phyloP scores from a whole-genome alignment of 2,888 invertebrate genomes.

The Myopa testacea region DNA sequence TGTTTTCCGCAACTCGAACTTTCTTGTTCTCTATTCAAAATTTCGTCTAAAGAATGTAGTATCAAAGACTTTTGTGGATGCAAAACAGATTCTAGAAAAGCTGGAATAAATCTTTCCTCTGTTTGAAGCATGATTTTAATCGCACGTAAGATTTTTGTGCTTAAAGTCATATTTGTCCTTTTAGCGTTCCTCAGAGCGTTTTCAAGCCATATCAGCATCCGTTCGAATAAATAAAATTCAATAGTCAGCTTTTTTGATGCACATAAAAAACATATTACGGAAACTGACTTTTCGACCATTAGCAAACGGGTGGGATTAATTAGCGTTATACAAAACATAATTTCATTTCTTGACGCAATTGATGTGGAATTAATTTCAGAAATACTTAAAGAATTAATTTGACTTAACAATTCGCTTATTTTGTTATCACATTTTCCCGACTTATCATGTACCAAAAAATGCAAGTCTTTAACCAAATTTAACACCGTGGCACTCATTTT shows the following conservation, averaged over 20 bases:
- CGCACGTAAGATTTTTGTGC: not conserved
- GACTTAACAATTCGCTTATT: too few relatives aligned
- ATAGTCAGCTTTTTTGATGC: not conserved
- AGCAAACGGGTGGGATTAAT: too few relatives aligned
- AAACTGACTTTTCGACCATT: too few relatives aligned
- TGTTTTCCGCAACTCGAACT: constrained; percentile 6
- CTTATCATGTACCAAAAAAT: too few relatives aligned
- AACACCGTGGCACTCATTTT: too few relatives aligned
- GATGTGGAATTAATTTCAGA: too few relatives aligned
- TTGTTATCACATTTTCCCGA: too few relatives aligned
- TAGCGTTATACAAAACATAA: too few relatives aligned
- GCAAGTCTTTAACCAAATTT: too few relatives aligned
- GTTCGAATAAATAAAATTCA: not conserved
- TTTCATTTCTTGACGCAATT: too few relatives aligned
- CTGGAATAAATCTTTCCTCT: not conserved
- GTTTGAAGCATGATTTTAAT: not conserved
- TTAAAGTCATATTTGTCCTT: not conserved
- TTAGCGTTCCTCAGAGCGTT: not conserved
- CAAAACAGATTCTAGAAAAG: not conserved
- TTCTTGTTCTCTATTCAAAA: not conserved
- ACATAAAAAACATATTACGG: too few relatives aligned
- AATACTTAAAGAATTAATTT: too few relatives aligned
- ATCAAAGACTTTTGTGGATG: constrained; percentile 7
- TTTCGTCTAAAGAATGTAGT: constrained; percentile 5
- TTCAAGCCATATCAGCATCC: constrained; percentile 6